These are phyloP conservation scores for Uropsilus gracilis DNA, from an alignment of 2,113 vertebrate species.

Conservation along the genomic window DNA sequence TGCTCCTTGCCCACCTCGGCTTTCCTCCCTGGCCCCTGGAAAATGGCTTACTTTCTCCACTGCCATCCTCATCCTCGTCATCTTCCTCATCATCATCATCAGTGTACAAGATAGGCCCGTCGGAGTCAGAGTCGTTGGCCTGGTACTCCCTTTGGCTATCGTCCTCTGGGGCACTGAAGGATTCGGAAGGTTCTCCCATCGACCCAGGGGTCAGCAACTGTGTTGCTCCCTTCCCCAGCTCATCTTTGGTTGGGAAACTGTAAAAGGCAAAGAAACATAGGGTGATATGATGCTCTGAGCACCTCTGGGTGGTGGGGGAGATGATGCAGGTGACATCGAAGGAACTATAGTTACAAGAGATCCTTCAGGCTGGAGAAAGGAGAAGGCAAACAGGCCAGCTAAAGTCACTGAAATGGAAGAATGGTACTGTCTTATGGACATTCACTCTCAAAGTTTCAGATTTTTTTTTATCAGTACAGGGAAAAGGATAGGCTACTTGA, in stretches of 20 bases:
- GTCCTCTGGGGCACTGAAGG: slow-evolving; percentile 87
- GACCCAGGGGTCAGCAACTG: slow-evolving; percentile 76
- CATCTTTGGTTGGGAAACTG: slow-evolving; percentile 83
- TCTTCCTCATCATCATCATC: slow-evolving; percentile 93
- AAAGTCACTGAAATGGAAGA: neutral
- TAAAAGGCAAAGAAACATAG: slow-evolving; percentile 46
- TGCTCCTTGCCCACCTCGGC: neutral
- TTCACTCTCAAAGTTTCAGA: neutral
- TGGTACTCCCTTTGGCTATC: slow-evolving; percentile 87
- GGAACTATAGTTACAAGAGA: neutral
- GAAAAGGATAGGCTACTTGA: neutral
- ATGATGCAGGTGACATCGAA: neutral
- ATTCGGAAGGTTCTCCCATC: slow-evolving; percentile 84
- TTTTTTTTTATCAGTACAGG: neutral
- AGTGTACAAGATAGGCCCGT: slow-evolving; percentile 94
- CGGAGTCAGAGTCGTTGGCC: slow-evolving; percentile 94
- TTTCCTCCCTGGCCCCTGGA: neutral
- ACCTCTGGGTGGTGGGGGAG: neutral
- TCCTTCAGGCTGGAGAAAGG: neutral
- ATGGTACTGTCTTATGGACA: neutral
- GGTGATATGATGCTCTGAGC: neutral
- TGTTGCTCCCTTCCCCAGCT: slow-evolving; percentile 73
- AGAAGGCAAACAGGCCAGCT: neutral
- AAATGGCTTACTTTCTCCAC: slow-evolving; percentile 90
- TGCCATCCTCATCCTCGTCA: slow-evolving; percentile 91